These are phyloP conservation scores for Platysternon megacephalum DNA, from an alignment of 2,113 vertebrate genomes.

Conservation along the genomic window DNA sequence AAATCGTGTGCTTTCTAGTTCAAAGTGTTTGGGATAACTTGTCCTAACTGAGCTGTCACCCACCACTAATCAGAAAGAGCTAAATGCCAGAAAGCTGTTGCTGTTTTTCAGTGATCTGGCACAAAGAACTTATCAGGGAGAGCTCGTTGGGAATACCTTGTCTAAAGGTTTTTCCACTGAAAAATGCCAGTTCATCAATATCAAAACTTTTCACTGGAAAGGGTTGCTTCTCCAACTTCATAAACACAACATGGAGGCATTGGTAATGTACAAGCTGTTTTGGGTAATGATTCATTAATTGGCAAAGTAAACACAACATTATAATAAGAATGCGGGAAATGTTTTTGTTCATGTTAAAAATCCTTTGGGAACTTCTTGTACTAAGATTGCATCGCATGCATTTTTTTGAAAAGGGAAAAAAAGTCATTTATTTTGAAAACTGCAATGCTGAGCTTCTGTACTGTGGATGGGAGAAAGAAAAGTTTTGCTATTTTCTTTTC, in stretches of 20 bases:
- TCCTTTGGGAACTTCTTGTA: slow-evolving; percentile 71
- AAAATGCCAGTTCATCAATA: background rate
- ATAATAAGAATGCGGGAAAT: slow-evolving; percentile 60
- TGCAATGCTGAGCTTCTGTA: background rate
- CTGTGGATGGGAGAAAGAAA: background rate
- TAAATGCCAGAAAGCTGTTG: background rate
- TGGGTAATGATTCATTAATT: slow-evolving; percentile 61
- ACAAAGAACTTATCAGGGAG: background rate
- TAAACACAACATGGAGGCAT: slow-evolving; percentile 21
- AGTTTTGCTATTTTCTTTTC: background rate
- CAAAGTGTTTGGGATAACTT: background rate
- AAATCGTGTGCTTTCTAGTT: background rate
- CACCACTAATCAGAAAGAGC: background rate
- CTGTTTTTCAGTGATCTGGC: background rate
- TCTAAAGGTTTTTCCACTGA: background rate
- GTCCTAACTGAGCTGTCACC: background rate
- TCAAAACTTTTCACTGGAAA: background rate
- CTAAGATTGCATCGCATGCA: slow-evolving; percentile 47
- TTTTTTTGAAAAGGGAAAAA: background rate
- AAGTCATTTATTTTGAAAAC: slow-evolving; percentile 16
- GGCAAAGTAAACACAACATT: slow-evolving; percentile 64
- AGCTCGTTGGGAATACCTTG: background rate
- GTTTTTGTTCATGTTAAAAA: slow-evolving; percentile 50
- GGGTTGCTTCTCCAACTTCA: background rate
- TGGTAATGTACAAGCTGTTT: slow-evolving; percentile 36